Conservation (phyloP, 2,888 invertebrate genomes). For the Hirtodrosophila confusa region DNA sequence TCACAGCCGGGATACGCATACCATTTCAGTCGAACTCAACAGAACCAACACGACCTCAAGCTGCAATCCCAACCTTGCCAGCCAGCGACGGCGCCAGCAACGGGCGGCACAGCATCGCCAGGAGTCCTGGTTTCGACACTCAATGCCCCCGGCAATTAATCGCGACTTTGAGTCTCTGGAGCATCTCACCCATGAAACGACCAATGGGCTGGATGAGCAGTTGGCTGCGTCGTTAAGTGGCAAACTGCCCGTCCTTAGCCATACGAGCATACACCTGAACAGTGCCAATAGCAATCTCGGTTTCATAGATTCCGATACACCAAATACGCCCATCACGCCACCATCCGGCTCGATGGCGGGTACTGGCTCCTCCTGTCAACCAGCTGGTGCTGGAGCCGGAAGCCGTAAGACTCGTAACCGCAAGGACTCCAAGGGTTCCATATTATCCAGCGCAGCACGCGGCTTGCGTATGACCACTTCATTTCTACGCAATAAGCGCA, state of each 20-base stretch:
- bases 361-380: constrained; percentile 62
- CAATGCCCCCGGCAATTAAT: constrained; percentile 81
- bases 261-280: constrained; percentile 72
- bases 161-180: constrained; percentile 82
- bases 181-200: constrained; percentile 69
- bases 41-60: constrained; percentile 46
- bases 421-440: constrained; percentile 78
- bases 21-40: constrained; percentile 36
- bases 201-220: constrained; percentile 74
- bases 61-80: constrained; percentile 37
- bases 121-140: constrained; percentile 82
- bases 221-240: constrained; percentile 72
- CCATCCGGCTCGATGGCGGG: constrained; percentile 60
- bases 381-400: constrained; percentile 13
- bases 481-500: constrained; percentile 80
- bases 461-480: constrained; percentile 82
- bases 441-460: constrained; percentile 73
- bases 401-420: constrained; percentile 63
- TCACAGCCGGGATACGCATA: constrained; percentile 14
- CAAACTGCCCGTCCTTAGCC: constrained; percentile 47
- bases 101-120: constrained; percentile 69
- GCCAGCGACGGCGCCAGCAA: constrained; percentile 70
- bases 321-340: constrained; percentile 76
- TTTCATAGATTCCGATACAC: constrained; percentile 79
- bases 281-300: constrained; percentile 81